Conservation (phyloP, 2,797 vertebrate species). For the Potorous gilbertii region DNA sequence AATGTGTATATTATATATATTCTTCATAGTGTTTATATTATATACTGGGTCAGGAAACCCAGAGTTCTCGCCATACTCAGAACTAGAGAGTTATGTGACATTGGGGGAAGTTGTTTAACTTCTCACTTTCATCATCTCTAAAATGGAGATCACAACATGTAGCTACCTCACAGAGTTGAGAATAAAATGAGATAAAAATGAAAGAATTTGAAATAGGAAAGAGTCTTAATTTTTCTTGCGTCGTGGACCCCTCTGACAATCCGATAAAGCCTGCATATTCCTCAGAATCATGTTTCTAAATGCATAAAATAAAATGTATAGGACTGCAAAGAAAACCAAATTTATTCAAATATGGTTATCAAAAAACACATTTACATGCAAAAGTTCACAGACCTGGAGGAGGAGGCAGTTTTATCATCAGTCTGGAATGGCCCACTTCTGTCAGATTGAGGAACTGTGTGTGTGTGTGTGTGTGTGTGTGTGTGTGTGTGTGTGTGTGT, state of each 20-base stretch:
- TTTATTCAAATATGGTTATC: not conserved
- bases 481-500: too few relatives aligned
- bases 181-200: not conserved
- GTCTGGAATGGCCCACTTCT: too few relatives aligned
- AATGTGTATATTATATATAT: not conserved
- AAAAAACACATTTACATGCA: not conserved
- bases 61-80: not conserved
- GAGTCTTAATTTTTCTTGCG: not conserved
- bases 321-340: not conserved
- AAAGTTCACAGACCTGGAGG: not conserved
- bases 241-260: not conserved
- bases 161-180: not conserved
- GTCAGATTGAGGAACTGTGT: too few relatives aligned
- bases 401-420: too few relatives aligned
- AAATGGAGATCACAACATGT: not conserved
- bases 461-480: too few relatives aligned
- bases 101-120: not conserved
- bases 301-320: not conserved
- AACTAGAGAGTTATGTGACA: too few relatives aligned
- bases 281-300: not conserved
- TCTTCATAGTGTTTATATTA: not conserved
- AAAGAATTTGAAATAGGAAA: not conserved
- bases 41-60: not conserved
- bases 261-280: not conserved
- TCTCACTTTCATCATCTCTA: not conserved